Evolutionary conservation across 2,797 vertebrate species (phyloP), one percentile per base, ranked within the genome.

Genomic region (Zonotrichia albicollis): DNA sequence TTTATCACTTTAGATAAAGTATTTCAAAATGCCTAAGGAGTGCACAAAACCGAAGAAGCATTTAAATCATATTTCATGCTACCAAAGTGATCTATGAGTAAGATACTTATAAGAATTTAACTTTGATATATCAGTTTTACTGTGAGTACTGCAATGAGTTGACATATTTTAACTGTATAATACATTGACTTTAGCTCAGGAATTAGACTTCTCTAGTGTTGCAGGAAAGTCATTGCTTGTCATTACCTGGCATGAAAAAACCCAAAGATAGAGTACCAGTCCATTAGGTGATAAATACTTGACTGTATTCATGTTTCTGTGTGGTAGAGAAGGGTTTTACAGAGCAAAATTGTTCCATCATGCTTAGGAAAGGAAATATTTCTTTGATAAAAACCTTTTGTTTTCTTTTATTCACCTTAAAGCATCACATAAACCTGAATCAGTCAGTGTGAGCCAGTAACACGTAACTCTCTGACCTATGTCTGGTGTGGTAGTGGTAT

Each of bases 1-100:
- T 85, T 96, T 83, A 72, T 90, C 85, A 73, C 57, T 95, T 91
- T 87, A 67, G 83, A 90, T 92, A 51, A 82, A 92, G 75, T 95
- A 78, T 85, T 92, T 97, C 50, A 81, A 92, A 91, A 88, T 85
- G 75, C 62, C 15, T 79, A 73, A 78, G 48, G 82, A 82, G 9
- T 57, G 84, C 80, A 93, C 84, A 84, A 84, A 90, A 89, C 84
- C 80, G 81, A 95, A 91, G 73, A 77, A 89, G 51, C 40, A 75
- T 94, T 94, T 93, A 91, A 92, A 96, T 96, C 29, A 88, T 67
- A 88, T 87, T 96, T 95, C 81, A 96, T 96, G 83, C 95, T 96
- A 94, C 87, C 68, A 76, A 90, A 94, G 50, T 95, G 91, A 95
- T 95, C 87, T 93, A 96, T 64, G 82, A 58, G 74, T 91, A 92